Conservation (phyloP, 2,113 vertebrate genomes). For the Corynorhinus townsendii region DNA sequence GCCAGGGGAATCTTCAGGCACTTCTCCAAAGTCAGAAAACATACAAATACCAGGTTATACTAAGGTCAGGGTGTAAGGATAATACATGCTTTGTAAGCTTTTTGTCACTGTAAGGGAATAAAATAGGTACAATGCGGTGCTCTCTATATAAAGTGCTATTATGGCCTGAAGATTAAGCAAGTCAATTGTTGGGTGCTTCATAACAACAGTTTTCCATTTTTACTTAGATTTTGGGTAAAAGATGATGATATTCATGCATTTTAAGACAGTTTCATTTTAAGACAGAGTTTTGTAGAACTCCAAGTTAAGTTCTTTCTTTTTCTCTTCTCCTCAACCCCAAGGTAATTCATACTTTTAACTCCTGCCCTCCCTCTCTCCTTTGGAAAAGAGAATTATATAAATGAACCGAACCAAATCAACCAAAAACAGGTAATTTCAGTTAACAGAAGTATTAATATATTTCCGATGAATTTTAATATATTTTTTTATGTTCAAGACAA, state of each 20-base stretch:
- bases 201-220: not conserved
- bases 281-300: not conserved
- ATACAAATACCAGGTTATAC: not conserved
- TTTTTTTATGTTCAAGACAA: constrained; percentile 19
- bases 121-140: not conserved
- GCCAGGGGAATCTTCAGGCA: not conserved
- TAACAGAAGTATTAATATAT: not conserved
- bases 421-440: not conserved
- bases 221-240: constrained; percentile 43
- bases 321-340: not conserved
- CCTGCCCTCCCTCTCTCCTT: not conserved
- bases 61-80: not conserved
- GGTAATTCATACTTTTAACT: not conserved
- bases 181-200: not conserved
- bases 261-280: constrained; percentile 35
- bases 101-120: not conserved
- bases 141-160: not conserved
- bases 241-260: not conserved
- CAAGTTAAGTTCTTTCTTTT: not conserved
- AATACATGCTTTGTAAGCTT: not conserved
- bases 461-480: constrained; percentile 27
- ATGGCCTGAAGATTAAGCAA: constrained; percentile 35
- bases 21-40: not conserved
- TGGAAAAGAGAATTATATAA: not conserved
- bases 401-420: not conserved